phyloP scores from a whole-genome alignment of 1,140 invertebrate genomes.

The Spodoptera frugiperda region DNA sequence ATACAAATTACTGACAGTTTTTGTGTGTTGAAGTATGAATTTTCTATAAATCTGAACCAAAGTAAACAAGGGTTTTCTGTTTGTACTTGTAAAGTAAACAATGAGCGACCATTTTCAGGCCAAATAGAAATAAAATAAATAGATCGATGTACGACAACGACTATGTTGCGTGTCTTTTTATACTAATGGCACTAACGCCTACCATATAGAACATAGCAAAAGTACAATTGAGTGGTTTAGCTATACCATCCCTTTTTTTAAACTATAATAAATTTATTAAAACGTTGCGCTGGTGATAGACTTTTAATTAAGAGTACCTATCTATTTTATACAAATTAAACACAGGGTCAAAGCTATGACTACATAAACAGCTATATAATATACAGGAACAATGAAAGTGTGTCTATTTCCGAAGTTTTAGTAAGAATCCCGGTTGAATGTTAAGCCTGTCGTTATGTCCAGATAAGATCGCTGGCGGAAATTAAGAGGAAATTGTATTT shows the following conservation, averaged over 20 bases:
- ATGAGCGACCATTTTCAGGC: not conserved
- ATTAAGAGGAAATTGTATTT: constrained; percentile 84
- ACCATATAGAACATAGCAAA: too few relatives aligned
- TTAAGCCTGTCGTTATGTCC: constrained; percentile 75
- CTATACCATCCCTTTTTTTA: too few relatives aligned
- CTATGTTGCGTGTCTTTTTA: not conserved
- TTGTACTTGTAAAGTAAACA: constrained; percentile 11
- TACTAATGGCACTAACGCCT: not conserved
- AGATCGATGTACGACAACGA: constrained; percentile 7
- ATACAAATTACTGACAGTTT: not conserved
- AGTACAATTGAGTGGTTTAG: too few relatives aligned
- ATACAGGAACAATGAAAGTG: constrained; percentile 47
- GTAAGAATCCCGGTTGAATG: constrained; percentile 68
- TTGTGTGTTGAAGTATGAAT: not conserved
- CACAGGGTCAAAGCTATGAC: not conserved
- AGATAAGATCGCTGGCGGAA: constrained; percentile 81
- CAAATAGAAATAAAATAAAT: constrained; percentile 30
- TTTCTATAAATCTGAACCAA: not conserved
- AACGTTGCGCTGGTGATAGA: too few relatives aligned
- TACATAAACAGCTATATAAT: constrained; percentile 34
- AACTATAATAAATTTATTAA: too few relatives aligned
- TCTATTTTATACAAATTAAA: not conserved
- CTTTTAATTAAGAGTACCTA: too few relatives aligned
- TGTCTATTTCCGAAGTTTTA: constrained; percentile 68
- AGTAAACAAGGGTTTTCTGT: constrained; percentile 6